A percentile compares a stretch with the other conserved stretches of the same genome.
Conservation (phyloP, 2,888 invertebrate genomes). For the Stegophylla sp. region DNA sequence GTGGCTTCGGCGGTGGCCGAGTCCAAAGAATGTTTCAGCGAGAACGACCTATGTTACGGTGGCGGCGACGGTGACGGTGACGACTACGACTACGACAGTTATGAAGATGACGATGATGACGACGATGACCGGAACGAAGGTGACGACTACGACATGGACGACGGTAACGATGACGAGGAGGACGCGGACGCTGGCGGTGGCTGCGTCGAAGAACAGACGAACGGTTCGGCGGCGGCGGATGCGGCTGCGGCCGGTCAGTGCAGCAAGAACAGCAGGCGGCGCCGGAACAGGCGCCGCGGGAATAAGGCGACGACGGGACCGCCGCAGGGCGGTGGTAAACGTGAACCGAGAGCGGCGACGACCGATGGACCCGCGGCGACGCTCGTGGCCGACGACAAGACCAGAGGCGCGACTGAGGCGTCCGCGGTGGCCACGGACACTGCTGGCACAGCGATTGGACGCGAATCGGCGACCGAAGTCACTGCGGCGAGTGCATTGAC, state of each 20-base stretch:
- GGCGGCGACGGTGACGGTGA: background rate
- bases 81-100: constrained; percentile 3
- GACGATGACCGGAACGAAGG: constrained; percentile 8
- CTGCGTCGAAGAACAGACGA: constrained; percentile 17
- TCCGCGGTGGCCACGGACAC: background rate
- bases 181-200: background rate
- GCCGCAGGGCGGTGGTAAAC: background rate
- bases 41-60: constrained; percentile 37
- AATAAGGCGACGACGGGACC: background rate
- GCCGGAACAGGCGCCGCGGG: background rate
- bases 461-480: background rate
- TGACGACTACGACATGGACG: background rate
- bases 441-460: background rate
- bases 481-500: background rate
- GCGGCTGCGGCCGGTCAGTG: background rate
- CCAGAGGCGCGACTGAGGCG: background rate
- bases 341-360: background rate
- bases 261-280: background rate
- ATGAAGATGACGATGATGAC: constrained; percentile 32
- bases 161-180: background rate
- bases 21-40: constrained; percentile 46
- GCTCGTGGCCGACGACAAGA: background rate
- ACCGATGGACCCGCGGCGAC: background rate
- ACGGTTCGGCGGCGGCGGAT: constrained; percentile 8
- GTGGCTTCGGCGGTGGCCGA: background rate